Percentiles rank a stretch among this genome's conserved stretches.
phyloP scores from a whole-genome alignment of 2,797 vertebrate species.

The Enteromius viviparus region DNA sequence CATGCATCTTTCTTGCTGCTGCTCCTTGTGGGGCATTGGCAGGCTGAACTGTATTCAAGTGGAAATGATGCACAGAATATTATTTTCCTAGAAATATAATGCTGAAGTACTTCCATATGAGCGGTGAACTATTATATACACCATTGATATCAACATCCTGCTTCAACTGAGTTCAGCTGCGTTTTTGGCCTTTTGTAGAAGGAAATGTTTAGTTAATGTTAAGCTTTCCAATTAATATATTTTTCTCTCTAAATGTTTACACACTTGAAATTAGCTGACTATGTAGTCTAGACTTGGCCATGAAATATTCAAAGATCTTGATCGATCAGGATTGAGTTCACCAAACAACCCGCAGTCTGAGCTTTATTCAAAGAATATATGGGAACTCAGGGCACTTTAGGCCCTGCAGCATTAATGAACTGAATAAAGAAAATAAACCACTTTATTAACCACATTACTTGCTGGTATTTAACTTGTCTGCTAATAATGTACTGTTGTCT shows the following conservation, averaged over 20 bases:
- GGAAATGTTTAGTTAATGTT: background rate
- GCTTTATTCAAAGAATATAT: slow-evolving; percentile 3
- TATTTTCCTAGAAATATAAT: slow-evolving; percentile 24
- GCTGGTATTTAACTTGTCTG: background rate
- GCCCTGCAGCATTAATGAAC: background rate
- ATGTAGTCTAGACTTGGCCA: slow-evolving; percentile 17
- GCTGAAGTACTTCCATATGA: background rate
- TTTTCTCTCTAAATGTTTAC: slow-evolving; percentile 6
- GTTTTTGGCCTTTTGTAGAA: background rate
- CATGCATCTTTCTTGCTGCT: slow-evolving; percentile 23
- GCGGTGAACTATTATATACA: background rate
- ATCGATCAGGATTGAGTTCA: background rate
- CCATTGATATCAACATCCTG: background rate
- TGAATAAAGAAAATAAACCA: background rate
- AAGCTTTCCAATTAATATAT: background rate
- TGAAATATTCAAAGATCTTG: slow-evolving; percentile 17
- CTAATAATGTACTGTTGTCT: background rate
- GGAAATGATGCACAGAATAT: slow-evolving; percentile 28
- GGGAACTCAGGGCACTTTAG: background rate
- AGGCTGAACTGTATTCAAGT: slow-evolving; percentile 11
- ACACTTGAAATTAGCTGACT: slow-evolving; percentile 6
- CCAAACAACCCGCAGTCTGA: background rate
- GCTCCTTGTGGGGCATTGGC: background rate
- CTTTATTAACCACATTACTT: background rate
- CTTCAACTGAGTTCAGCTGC: background rate